Evolutionary conservation across 2,797 vertebrate genomes (phyloP).

Genomic region (Ctenosaura bakeri): DNA sequence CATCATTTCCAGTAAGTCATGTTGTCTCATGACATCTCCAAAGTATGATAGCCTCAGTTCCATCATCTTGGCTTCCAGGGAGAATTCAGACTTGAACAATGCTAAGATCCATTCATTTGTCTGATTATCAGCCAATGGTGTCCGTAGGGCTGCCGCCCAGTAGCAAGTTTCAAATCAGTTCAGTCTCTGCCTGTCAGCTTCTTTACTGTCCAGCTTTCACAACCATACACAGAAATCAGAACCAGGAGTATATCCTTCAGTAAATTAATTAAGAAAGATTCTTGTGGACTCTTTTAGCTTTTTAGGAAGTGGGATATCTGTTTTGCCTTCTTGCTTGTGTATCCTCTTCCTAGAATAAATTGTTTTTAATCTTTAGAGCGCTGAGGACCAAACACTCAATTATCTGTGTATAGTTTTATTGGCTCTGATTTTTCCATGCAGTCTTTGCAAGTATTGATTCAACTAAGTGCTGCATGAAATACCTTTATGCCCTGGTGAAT

Average conservation of each 20-base stretch:
- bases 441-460: conserved; percentile 14
- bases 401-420: background rate
- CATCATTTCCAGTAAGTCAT: no score
- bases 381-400: background rate
- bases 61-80: no score
- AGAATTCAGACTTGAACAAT: no score
- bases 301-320: background rate
- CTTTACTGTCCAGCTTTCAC: no score
- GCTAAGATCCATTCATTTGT: no score
- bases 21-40: no score
- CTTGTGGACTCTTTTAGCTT: background rate
- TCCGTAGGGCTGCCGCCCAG: no score
- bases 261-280: background rate
- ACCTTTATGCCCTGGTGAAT: background rate
- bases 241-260: background rate
- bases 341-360: background rate
- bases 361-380: background rate
- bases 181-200: no score
- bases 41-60: no score
- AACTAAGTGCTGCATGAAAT: conserved; percentile 11
- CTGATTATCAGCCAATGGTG: no score
- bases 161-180: no score
- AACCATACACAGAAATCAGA: no score
- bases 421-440: background rate
- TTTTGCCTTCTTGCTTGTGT: background rate